Percentiles rank a stretch among this genome's conserved stretches.
Conservation (phyloP, 2,113 vertebrate species). For the Propithecus coquereli region DNA sequence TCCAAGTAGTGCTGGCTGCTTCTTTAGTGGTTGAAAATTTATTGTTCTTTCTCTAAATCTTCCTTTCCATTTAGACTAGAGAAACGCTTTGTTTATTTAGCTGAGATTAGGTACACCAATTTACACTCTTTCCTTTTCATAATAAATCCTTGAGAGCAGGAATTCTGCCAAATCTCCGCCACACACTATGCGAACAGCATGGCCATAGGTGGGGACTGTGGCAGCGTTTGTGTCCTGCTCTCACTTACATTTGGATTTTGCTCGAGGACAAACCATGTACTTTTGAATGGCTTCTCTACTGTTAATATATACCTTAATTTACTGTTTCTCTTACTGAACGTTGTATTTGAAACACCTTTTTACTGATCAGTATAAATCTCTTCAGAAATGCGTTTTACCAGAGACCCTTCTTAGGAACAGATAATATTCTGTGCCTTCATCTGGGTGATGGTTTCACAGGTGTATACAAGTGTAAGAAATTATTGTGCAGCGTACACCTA, state of each 20-base stretch:
- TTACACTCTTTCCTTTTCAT: not conserved
- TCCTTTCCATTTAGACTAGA: not conserved
- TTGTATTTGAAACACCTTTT: not conserved
- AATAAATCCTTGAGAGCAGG: conserved; percentile 29
- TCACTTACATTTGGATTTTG: not conserved
- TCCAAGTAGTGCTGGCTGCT: not conserved
- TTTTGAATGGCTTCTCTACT: not conserved
- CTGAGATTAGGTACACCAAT: not conserved
- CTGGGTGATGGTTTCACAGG: not conserved
- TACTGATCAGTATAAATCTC: not conserved
- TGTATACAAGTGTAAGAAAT: not conserved
- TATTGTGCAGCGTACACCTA: not conserved
- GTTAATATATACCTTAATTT: not conserved
- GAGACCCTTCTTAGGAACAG: not conserved
- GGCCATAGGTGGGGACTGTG: not conserved
- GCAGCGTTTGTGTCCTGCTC: not conserved
- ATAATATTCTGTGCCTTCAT: not conserved
- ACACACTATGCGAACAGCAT: not conserved
- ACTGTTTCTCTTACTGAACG: not conserved
- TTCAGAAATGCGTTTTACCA: not conserved
- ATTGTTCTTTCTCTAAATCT: not conserved
- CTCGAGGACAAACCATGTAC: not conserved
- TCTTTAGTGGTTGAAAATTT: not conserved
- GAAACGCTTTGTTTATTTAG: not conserved
- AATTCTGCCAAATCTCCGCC: not conserved